Base-by-base conservation (phyloP, 2,888 invertebrate species). In the Pterobdella sp. region DNA sequence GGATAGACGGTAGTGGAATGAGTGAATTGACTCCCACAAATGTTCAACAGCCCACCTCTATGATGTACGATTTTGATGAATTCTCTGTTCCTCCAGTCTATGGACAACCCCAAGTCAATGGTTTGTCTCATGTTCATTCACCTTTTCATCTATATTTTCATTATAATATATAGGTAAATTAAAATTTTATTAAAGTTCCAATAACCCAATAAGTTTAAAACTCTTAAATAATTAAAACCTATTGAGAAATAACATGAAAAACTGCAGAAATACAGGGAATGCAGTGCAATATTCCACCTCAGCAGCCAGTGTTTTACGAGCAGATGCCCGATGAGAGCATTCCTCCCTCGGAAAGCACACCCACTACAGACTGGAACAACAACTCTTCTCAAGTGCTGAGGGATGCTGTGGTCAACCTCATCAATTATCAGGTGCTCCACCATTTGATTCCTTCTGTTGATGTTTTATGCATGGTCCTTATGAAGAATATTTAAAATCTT, bases 1-100 rank as follows among this genome's bases (percentile, higher is more conserved):
- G 75, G 37, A 68, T 75, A 26, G 76, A 76, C 26, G 77, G 71
- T 14, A 73, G 72, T 73, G 76, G 75, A 42, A 73, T 74, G 2
- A 72, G 72, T 72, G 76, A 76, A 37, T 72, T 74, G 1, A 42
- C 64, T 32, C 66, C 70, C 1, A 49, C 63, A 18, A 63, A 60
- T 26, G 67, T 37, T n/a, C 31, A 79, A 65, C 78, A 79, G 56
- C 78, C 79, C 14, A 14, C 60, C 60, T 73, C 70, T n/a, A 70
- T 76, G 72, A 69, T 77, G 37, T 77, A 76, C 52, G 74, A 74
- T 37, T 76, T 75, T 52, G 76, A 77, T 67, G 70, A 73, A 14
- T 74, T 74, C 49, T 72, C 72, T 73, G 71, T 70, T 64, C 88
- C 90, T 26, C 75, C 72, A 37, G 77, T 72, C 18, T 77, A 75